phyloP scores from a whole-genome alignment of 1,140 invertebrate species.

The Daktulosphaira vitifoliae region DNA sequence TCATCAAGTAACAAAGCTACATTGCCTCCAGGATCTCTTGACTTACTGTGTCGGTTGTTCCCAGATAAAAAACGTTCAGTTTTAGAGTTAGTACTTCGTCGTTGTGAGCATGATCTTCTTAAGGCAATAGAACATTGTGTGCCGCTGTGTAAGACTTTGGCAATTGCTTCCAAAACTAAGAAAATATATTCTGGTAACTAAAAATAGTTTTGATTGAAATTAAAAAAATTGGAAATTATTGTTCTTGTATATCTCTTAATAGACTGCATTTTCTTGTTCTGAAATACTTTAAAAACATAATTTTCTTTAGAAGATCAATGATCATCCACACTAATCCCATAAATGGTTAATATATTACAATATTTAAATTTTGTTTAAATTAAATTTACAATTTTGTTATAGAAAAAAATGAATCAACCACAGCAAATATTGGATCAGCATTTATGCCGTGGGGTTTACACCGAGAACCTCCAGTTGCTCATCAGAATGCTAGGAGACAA shows the following conservation, averaged over 20 bases:
- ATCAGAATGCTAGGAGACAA: constrained; percentile 33
- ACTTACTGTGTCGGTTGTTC: constrained; percentile 77
- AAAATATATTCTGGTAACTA: neutral
- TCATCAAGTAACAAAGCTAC: neutral
- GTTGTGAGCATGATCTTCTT: constrained; percentile 76
- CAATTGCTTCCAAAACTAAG: neutral
- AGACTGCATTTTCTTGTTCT: no score
- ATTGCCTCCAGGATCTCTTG: constrained; percentile 50
- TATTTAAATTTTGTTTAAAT: no score
- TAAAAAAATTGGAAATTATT: no score
- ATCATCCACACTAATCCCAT: no score
- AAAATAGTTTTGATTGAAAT: no score
- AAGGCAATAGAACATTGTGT: constrained; percentile 60
- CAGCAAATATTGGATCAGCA: constrained; percentile 1
- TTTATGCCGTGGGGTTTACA: constrained; percentile 28
- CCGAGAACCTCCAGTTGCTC: constrained; percentile 34
- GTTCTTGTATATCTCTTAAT: no score
- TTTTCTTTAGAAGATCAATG: no score
- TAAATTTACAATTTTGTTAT: neutral
- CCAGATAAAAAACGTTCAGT: constrained; percentile 77
- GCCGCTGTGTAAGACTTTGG: constrained; percentile 28
- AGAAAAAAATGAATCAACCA: neutral
- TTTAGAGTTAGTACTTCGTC: constrained; percentile 73
- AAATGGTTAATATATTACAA: no score
- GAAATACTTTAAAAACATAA: no score